These are phyloP conservation scores for Acyrthosiphon pisum DNA, from an alignment of 1,140 invertebrate genomes.

Conservation along the genomic window DNA sequence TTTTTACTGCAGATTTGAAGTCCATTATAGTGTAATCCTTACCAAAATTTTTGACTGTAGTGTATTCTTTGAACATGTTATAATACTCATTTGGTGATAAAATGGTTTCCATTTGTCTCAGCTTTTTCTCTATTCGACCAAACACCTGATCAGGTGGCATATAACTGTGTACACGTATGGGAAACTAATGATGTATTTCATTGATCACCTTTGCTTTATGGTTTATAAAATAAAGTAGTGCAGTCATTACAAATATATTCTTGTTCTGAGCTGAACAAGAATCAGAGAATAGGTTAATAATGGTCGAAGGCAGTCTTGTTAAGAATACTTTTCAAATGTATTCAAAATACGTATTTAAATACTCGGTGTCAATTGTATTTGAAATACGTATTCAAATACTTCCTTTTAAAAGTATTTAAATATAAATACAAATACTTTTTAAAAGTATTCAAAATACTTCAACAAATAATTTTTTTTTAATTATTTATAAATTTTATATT, in stretches of 20 bases:
- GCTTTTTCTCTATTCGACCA: background rate
- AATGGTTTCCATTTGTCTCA: conserved; percentile 14
- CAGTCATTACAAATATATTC: background rate
- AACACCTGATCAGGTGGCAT: background rate
- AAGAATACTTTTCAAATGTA: too few relatives aligned
- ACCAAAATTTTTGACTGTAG: background rate
- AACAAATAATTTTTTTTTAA: too few relatives aligned
- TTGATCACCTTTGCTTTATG: background rate
- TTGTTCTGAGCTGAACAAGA: conserved; percentile 1
- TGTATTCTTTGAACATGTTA: background rate
- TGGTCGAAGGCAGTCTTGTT: background rate
- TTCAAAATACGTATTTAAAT: too few relatives aligned
- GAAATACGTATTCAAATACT: too few relatives aligned
- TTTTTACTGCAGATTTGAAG: conserved; percentile 5
- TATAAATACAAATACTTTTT: too few relatives aligned
- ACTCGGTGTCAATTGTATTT: too few relatives aligned
- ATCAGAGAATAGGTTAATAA: conserved; percentile 20
- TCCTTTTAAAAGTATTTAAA: too few relatives aligned
- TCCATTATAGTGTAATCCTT: background rate
- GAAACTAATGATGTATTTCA: conserved; percentile 19
- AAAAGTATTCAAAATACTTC: too few relatives aligned
- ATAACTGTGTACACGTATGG: background rate
- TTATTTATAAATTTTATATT: too few relatives aligned
- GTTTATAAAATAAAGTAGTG: conserved; percentile 5
- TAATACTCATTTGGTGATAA: background rate